Evolutionary conservation across 2,113 vertebrate species (phyloP), one percentile per base, ranked within the genome.

Genomic region (Oncorhynchus kisutch): DNA sequence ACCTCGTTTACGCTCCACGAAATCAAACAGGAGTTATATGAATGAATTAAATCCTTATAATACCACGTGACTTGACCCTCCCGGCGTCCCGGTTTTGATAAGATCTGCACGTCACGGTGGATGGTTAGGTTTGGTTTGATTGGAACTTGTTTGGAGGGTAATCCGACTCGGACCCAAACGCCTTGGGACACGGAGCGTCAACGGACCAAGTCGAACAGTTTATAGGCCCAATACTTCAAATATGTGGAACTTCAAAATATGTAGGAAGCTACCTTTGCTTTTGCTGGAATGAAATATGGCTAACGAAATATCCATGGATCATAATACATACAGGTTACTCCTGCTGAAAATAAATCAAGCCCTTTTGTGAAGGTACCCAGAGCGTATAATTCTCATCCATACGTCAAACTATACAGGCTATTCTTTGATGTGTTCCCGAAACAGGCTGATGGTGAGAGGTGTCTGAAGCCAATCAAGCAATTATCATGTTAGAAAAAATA

Each of bases 101-200:
- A 80, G 24, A 83, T 82, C 82, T 73, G 71, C 49, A 16, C 70
- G 75, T 83, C 74, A 73, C 48, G 78, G 75, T 85, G 68, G 69
- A 83, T 86, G 12, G 9, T 51, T 14, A 84, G 82, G 80, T 84
- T 73, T 74, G 78, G 45, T 70, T 71, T 82, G 74, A 90, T 75
- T 78, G 72, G 74, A 13, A 13, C 65, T 81, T 90, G 86, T 84
- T 88, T 79, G 72, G 25, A 72, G 78, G 7, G 90, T 82, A 88
- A 91, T 74, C 24, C 31, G 87, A 89, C 74, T 29, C 16, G 8
- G 60, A 31, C 57, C 75, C 39, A 4, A 62, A 62, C 59, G 3
- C 59, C n/a, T 57, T 72, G 54, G 27, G 27, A 68, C 20, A 62
- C 20, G 69, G 57, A 29, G 64, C 18, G 1, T 57, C 71, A 74